Percentiles rank a stretch among this genome's conserved stretches.
Evolutionary conservation across 2,888 invertebrate species (phyloP).

Genomic region (Apantesis nais): DNA sequence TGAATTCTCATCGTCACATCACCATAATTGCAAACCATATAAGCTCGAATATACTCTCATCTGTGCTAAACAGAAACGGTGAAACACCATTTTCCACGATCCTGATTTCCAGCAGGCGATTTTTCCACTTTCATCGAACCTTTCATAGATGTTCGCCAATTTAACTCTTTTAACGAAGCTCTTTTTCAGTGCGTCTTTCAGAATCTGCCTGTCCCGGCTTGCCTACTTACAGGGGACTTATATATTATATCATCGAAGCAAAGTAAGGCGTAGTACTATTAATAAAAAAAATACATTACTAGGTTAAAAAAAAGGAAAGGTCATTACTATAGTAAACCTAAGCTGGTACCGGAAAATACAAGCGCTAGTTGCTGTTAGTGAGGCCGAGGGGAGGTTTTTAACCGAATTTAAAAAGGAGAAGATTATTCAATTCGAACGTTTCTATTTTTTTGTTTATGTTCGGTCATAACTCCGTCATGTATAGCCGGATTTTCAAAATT

Average conservation of each 20-base stretch:
- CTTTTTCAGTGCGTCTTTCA: not conserved
- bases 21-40: not conserved
- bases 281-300: not conserved
- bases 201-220: too few relatives aligned
- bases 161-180: not conserved
- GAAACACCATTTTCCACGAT: too few relatives aligned
- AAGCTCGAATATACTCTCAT: not conserved
- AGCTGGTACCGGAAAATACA: not conserved
- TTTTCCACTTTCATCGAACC: not conserved
- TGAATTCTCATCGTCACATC: not conserved
- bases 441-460: too few relatives aligned
- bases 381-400: not conserved
- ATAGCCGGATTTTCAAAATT: too few relatives aligned
- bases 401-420: too few relatives aligned
- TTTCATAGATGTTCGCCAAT: too few relatives aligned
- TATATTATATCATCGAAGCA: too few relatives aligned
- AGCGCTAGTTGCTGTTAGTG: not conserved
- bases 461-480: too few relatives aligned
- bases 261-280: too few relatives aligned
- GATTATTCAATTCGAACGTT: too few relatives aligned
- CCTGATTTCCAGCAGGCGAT: not conserved
- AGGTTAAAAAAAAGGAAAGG: not conserved
- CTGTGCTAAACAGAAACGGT: not conserved
- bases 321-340: not conserved
- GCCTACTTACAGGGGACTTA: too few relatives aligned